phyloP scores from a whole-genome alignment of 2,797 vertebrate species.

The Melopsittacus undulatus region DNA sequence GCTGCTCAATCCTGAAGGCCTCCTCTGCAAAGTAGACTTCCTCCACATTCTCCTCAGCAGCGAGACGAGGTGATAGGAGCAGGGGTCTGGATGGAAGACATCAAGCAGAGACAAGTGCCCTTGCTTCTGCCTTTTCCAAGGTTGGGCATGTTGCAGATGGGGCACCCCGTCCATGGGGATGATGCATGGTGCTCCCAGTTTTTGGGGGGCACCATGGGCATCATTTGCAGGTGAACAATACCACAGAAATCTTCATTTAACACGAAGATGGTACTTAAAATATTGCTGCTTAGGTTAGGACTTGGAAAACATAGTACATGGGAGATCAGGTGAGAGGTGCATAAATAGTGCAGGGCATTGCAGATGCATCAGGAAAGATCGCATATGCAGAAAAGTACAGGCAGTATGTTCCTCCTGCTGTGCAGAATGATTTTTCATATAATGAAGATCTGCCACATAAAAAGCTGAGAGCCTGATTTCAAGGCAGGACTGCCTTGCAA shows the following conservation, averaged over 20 bases:
- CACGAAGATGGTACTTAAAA: not conserved
- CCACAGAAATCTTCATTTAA: not conserved
- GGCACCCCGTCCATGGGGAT: rapidly evolving
- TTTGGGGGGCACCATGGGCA: rapidly evolving
- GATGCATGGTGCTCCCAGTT: no score
- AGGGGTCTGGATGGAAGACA: not conserved
- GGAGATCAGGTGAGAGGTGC: not conserved
- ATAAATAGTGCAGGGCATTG: not conserved
- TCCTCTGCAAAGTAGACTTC: not conserved
- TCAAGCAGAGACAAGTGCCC: not conserved
- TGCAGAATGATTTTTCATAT: not conserved
- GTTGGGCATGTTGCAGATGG: rapidly evolving
- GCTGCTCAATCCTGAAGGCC: not conserved
- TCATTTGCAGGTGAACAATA: not conserved
- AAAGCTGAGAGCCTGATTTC: not conserved
- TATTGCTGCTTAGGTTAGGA: not conserved
- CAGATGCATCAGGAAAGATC: not conserved
- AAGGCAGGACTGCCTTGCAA: not conserved
- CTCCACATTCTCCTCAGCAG: not conserved
- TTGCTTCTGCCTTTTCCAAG: not conserved
- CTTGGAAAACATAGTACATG: not conserved
- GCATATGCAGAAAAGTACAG: not conserved
- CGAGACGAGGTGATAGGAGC: not conserved
- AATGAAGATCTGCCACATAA: not conserved
- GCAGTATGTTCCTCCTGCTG: not conserved